Base-by-base conservation (phyloP, 2,113 vertebrate species). In the Hippocampus guttulatus region DNA sequence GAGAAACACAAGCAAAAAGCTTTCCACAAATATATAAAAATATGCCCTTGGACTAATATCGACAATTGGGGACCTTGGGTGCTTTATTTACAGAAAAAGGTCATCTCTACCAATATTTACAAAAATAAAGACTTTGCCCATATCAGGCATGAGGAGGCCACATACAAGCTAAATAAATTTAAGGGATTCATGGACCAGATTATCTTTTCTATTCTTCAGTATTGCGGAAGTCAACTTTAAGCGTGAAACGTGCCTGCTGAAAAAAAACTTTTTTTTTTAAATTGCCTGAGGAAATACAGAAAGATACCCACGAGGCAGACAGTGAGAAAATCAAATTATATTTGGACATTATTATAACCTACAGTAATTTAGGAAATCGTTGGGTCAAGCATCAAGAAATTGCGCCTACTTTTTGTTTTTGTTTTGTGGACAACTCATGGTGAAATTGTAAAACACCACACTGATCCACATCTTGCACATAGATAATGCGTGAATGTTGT, bases 21-120 rank as follows among this genome's bases (percentile, higher is more conserved):
- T 47, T 68, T 75, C 88, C 79, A 89, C 89, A 93, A 89, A 90
- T 92, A 91, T 94, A 94, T 94, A 94, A 95, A 95, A 95, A 95
- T 93, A 94, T 93, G 93, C 91, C 91, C 91, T 93, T 89, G 90
- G 89, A 92, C 91, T 92, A 87, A 91, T 94, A 92, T 93, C 75
- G 91, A 94, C 92, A 93, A 88, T 91, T 92, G 86, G 90, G 88
- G 86, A 90, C 84, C 61, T 81, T 79, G 86, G 86, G 85, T 88
- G 87, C 85, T 86, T 77, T 94, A 93, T 95, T 91, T 95, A 95
- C 94, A 95, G 81, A 91, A 87, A 81, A 87, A 90, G 86, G 92
- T 81, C 87, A 89, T 90, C 91, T 90, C 87, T 89, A 90, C 83
- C 85, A 88, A 89, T 92, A 93, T 93, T 89, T 93, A 93, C 92